Evolutionary conservation across 2,797 vertebrate genomes (phyloP), one percentile per base, ranked within the genome.

Genomic region (Podarcis lilfordi): DNA sequence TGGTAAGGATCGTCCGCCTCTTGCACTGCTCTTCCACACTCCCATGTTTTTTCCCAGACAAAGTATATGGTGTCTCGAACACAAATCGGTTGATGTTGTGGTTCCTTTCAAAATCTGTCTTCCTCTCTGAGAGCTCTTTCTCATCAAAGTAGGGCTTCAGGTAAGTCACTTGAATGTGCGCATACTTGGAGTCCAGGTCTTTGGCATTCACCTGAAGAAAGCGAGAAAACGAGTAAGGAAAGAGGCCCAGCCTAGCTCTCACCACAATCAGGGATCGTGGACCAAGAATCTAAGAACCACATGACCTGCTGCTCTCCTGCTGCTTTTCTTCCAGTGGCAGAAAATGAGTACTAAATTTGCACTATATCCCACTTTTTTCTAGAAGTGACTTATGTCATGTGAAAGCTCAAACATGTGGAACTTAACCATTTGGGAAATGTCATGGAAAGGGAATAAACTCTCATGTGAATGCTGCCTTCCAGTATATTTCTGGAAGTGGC

Each of bases 11-110:
- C 0, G 96, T 99, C 89, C 98, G 97, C 92, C 98, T 98, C 95
- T 99, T 99, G 96, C 99, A 99, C 86, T 99, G 99, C 83, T 99
- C 99, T 95, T 99, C 98, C 90, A 99, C 97, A 0, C 96, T 98
- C 9, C 99, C 99, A 15, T 99, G 99, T 45, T 99, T 99, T 94
- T 99, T 99, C 55, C 99, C 99, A 1, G 98, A 97, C 90, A 99
- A 96, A 17, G 99, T 99, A 93, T 99, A 99, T 0, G 99, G 99
- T 0, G 98, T 98, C 97, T 99, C 99, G 45, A 99, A 99, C 68
- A 99, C 98, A 86, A 99, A 99, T 94, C 97, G 98, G 80, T 84
- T 98, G 91, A 99, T 98, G 94, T 99, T 99, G 95, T 99, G 98
- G 92, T 97, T 98, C 96, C 98, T 99, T 96, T 99, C 98, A 45